Percentiles rank a stretch among this genome's conserved stretches.
Evolutionary conservation across 2,797 vertebrate genomes (phyloP).

Genomic region (Acipenser oxyrinchus): DNA sequence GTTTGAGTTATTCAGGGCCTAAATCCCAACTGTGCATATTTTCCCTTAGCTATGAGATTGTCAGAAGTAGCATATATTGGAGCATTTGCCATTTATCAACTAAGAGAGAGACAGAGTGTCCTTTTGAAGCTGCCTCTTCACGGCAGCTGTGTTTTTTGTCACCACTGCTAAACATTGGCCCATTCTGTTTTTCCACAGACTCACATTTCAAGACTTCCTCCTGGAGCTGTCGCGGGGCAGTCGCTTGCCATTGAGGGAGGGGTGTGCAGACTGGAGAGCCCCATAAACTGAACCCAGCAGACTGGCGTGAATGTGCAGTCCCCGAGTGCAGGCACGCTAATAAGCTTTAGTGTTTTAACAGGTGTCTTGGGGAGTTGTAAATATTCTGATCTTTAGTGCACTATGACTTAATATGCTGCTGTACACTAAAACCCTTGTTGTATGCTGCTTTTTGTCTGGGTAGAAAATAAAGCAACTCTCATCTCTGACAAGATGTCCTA

Average conservation of each 20-base stretch:
- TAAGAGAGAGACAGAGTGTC: conserved; percentile 26
- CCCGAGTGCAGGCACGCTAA: conserved; percentile 42
- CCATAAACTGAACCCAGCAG: conserved; percentile 54
- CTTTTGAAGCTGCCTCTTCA: conserved; percentile 46
- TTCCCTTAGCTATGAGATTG: conserved; percentile 21
- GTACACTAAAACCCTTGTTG: conserved; percentile 35
- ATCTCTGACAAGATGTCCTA: conserved; percentile 5
- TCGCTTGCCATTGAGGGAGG: conserved; percentile 97
- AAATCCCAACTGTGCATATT: conserved; percentile 16
- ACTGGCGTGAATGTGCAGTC: conserved; percentile 30
- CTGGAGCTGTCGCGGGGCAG: conserved; percentile 91
- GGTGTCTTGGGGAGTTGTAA: conserved; percentile 44
- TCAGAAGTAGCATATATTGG: conserved; percentile 23
- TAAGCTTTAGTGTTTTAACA: conserved; percentile 56
- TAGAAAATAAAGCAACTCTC: not conserved
- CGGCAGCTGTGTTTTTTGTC: conserved; percentile 45
- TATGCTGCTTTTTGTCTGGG: not conserved
- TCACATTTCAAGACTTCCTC: conserved; percentile 95
- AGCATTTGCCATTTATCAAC: conserved; percentile 31
- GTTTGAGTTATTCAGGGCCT: not conserved
- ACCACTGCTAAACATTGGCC: conserved; percentile 2
- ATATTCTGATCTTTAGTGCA: conserved; percentile 46
- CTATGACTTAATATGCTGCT: conserved; percentile 40
- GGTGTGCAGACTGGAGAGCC: conserved; percentile 81
- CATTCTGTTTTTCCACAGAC: conserved; percentile 61